These are phyloP conservation scores for Oryzias woworae DNA, from an alignment of 2,113 vertebrate species.

Conservation along the genomic window DNA sequence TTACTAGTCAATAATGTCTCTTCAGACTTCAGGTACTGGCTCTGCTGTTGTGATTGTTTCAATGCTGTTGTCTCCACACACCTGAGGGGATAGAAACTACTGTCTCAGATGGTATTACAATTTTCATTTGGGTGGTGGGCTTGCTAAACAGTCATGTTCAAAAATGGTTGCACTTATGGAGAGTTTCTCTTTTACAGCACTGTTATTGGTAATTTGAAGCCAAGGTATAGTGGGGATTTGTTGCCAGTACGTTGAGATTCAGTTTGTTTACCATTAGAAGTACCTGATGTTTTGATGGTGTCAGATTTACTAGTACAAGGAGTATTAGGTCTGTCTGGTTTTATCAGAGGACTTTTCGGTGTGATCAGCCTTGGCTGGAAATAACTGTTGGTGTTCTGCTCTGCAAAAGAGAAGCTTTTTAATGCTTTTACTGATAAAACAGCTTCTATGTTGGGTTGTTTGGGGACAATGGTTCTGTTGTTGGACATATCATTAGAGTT, in stretches of 20 bases:
- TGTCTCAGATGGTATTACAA: constrained; percentile 1
- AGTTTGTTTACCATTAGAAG: constrained; percentile 14
- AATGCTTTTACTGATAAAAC: not conserved
- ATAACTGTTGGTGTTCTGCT: constrained; percentile 4
- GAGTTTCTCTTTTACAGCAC: constrained; percentile 8
- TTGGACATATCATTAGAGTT: constrained; percentile 5
- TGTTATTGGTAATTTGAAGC: constrained; percentile 10
- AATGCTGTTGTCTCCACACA: not conserved
- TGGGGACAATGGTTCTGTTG: not conserved
- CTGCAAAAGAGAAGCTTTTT: constrained; percentile 1
- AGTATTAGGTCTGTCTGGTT: constrained; percentile 19
- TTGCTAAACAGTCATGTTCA: constrained; percentile 16
- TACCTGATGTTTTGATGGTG: not conserved
- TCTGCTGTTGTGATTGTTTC: constrained; percentile 11
- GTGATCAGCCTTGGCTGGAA: constrained; percentile 28
- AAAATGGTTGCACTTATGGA: not conserved
- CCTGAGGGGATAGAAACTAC: constrained; percentile 5
- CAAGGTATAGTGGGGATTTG: constrained; percentile 4
- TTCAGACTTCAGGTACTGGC: not conserved
- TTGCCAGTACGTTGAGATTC: not conserved
- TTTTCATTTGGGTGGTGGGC: constrained; percentile 19
- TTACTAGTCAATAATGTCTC: constrained; percentile 7
- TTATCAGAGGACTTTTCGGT: constrained; percentile 40
- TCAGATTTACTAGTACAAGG: constrained; percentile 5
- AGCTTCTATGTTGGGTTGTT: constrained; percentile 11